Percentiles rank a stretch among this genome's conserved stretches.
Evolutionary conservation across 2,113 vertebrate genomes (phyloP).

Genomic region (Hassar affinis): DNA sequence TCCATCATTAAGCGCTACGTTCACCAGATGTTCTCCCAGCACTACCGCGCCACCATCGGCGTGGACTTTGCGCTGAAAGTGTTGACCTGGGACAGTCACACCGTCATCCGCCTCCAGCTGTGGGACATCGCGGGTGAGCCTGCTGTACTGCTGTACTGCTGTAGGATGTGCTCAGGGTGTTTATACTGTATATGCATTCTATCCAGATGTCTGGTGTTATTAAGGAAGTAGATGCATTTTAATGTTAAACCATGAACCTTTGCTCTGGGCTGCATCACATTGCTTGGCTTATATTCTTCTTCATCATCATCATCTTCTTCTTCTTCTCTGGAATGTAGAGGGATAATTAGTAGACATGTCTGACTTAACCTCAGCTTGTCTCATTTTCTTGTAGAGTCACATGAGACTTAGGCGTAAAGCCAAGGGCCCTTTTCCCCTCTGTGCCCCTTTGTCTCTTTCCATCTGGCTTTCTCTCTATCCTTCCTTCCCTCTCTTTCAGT

Average conservation of each 20-base stretch:
- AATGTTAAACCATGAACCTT: background rate
- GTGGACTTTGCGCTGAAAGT: slow-evolving; percentile 80
- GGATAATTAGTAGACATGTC: slow-evolving; percentile 56
- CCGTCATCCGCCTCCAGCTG: slow-evolving; percentile 74
- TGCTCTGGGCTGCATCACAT: background rate
- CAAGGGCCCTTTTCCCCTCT: slow-evolving; percentile 15
- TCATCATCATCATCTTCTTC: background rate
- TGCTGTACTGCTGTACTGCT: no score
- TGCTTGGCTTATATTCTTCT: background rate
- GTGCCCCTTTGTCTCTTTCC: no score
- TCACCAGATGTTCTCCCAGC: slow-evolving; percentile 78
- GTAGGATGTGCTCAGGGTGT: no score
- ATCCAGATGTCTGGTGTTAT: background rate
- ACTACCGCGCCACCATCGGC: slow-evolving; percentile 78
- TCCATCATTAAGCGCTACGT: slow-evolving; percentile 79
- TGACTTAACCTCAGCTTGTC: slow-evolving; percentile 62
- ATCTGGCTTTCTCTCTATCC: slow-evolving; percentile 6
- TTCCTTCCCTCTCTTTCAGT: background rate
- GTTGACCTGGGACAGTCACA: slow-evolving; percentile 70
- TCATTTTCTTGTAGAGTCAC: slow-evolving; percentile 68
- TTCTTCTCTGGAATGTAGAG: slow-evolving; percentile 52
- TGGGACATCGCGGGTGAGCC: slow-evolving; percentile 78
- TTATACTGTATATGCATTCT: no score
- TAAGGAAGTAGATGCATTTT: background rate
- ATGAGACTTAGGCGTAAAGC: slow-evolving; percentile 56